Percentiles rank a stretch among this genome's conserved stretches.
phyloP scores from a whole-genome alignment of 1,140 invertebrate genomes.

The Drosophila ficusphila region DNA sequence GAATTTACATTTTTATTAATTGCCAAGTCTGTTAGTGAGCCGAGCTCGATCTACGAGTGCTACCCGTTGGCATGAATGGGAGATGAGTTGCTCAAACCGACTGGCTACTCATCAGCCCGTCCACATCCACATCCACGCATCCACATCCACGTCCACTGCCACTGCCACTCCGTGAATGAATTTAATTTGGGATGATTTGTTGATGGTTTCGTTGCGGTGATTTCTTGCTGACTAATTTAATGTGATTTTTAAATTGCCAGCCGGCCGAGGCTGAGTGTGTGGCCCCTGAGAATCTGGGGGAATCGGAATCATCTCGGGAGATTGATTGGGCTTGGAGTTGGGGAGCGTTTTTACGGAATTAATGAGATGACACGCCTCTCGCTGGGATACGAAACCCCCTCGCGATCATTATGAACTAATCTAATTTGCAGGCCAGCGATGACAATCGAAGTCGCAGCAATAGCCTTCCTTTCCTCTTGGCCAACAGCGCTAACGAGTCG shows the following conservation, averaged over 20 bases:
- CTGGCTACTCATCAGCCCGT: slow-evolving; percentile 38
- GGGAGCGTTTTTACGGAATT: slow-evolving; percentile 45
- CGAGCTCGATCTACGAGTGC: slow-evolving; percentile 15
- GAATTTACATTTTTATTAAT: slow-evolving; percentile 84
- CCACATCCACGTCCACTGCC: slow-evolving; percentile 8
- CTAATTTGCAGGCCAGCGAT: slow-evolving; percentile 59
- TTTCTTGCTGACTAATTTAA: slow-evolving; percentile 83
- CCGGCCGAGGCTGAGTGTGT: slow-evolving; percentile 63
- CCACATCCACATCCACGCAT: slow-evolving; percentile 5
- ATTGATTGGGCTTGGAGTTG: slow-evolving; percentile 61
- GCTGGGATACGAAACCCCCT: slow-evolving; percentile 2
- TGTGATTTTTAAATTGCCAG: slow-evolving; percentile 81
- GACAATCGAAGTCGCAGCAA: slow-evolving; percentile 49
- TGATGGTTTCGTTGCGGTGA: slow-evolving; percentile 83
- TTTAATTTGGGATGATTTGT: slow-evolving; percentile 83
- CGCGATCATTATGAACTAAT: slow-evolving; percentile 60
- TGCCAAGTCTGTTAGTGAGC: slow-evolving; percentile 41
- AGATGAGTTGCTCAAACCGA: slow-evolving; percentile 51
- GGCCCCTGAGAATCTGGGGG: slow-evolving; percentile 45
- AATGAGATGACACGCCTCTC: slow-evolving; percentile 69
- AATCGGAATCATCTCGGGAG: slow-evolving; percentile 19
- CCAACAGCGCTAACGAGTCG: slow-evolving; percentile 54
- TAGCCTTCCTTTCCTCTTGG: slow-evolving; percentile 1
- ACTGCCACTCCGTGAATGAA: slow-evolving; percentile 64
- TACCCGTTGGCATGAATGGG: slow-evolving; percentile 62